Evolutionary conservation across 2,888 invertebrate genomes (phyloP), one percentile per base, ranked within the genome.

Genomic region (Caenorhabditis panamensis): DNA sequence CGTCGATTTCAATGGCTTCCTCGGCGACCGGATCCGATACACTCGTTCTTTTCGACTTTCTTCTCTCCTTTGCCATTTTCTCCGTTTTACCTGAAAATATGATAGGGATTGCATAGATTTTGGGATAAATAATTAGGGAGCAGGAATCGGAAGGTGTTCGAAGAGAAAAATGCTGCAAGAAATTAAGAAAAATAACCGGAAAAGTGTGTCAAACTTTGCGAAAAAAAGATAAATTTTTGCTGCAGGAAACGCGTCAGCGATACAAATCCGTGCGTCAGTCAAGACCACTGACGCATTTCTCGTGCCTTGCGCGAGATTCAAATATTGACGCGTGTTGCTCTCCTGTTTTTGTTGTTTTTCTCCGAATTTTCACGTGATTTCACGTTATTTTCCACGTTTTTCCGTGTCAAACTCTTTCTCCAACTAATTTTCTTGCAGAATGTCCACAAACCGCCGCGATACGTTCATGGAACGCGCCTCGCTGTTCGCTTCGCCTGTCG

Each of bases 61-160:
- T 41, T 16, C 47, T 59, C 16, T 79, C 79, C 56, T 61, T 28
- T 11, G 64, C 79, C 79, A 79, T 79, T 72, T 28, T 62, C 49
- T n/a, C n/a, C n/a, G n/a, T n/a, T n/a, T n/a, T n/a, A 22, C 67
- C 67, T 59, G 51, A 11, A 72, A 64, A 9, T 1, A 28, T n/a
- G 28, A 31, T 5, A 54, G 47, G 20, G 20, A 18, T 8, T 49
- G n/a, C 8, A 18, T 44, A 8, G 5, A 2, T 20, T 1, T 51
- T 24, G 61, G 28, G 24, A 26, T 8, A n/a, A 20, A 26, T 47
- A 24, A 18, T 62, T 47, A 24, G n/a, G n/a, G n/a, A 2, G 0
- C 6, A 41, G 9, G 3, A 31, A 11, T 41, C 13, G 13, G 41
- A 13, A 41, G 13, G 16, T 41, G 5, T 41, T 41, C 16, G 5